Base-by-base conservation (phyloP, 2,888 invertebrate genomes). In the Scaptomyza tumidula region DNA sequence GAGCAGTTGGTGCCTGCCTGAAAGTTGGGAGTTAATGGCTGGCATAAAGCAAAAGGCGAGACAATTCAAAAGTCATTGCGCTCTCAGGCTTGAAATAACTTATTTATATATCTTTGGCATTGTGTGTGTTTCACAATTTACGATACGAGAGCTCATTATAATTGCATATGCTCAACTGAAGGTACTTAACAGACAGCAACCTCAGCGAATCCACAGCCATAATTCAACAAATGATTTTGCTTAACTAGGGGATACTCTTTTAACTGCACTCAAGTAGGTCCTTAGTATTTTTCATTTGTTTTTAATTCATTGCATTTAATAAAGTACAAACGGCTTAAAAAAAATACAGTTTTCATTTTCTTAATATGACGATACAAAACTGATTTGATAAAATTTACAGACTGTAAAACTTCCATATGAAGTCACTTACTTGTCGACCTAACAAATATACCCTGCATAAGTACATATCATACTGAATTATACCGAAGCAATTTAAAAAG, bases 11-110 rank as follows among this genome's bases (percentile, higher is more conserved):
- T n/a, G 54, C 39, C 39, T 57, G 35, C n/a, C n/a, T n/a, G n/a
- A 48, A 13, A 19, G 50, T 13, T 59, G 50, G 67, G 19, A 75
- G 60, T 73, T 81, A 80, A 82, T 82, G 80, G 75, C 50, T 33
- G 63, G 35, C 78, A 81, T 75, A 78, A 78, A 75, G 54, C 55
- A 68, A 60, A 75, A 59, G 14, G 14, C 75, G 62, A 57, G 56
- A 55, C 65, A 65, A 58, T 60, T 64, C 72, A 64, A 70, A 60
- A 62, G 67, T 70, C 62, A 69, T 63, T 61, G 52, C 37, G 53
- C 53, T 49, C 50, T 46, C 43, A 13, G 29, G 19, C 43, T 37
- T 58, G 58, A 75, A 63, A 71, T 68, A 48, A 68, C 53, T 75
- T 61, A 75, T 63, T 52, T 50, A 60, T 45, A 14, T 37, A 10